Conservation (phyloP, 1,140 invertebrate species). For the Atta cephalotes region DNA sequence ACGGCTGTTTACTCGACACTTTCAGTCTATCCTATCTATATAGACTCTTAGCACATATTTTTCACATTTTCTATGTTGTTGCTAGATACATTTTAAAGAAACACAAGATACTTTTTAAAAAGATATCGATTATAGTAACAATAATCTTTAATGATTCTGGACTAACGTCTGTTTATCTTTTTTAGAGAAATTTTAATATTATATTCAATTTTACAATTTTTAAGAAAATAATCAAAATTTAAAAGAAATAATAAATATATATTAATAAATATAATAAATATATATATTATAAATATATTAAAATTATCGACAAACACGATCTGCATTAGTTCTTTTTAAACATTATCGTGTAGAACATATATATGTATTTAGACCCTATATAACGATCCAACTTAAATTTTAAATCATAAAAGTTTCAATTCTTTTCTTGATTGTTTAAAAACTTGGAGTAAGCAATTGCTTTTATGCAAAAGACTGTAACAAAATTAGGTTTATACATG, state of each 20-base stretch:
- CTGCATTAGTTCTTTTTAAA: not conserved
- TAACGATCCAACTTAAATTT: not conserved
- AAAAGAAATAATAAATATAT: constrained; percentile 1
- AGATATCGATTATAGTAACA: constrained; percentile 8
- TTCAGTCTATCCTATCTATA: constrained; percentile 33
- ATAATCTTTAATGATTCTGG: not conserved
- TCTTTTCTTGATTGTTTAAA: not conserved
- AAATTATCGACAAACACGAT: not conserved
- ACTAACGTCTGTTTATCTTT: not conserved
- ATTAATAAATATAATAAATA: too few species aligned
- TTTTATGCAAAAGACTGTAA: constrained; percentile 1
- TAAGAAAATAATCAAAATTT: not conserved
- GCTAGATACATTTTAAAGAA: not conserved
- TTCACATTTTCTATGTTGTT: constrained; percentile 1
- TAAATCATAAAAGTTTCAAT: constrained; percentile 17
- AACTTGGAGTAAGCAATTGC: not conserved
- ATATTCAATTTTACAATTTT: constrained; percentile 6
- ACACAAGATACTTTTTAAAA: not conserved
- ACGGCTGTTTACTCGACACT: constrained; percentile 60
- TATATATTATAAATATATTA: too few species aligned
- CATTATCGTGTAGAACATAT: not conserved
- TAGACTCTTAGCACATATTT: constrained; percentile 49
- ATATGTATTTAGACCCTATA: not conserved
- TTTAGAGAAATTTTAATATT: not conserved
- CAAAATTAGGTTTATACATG: not conserved